phyloP scores from a whole-genome alignment of 1,140 invertebrate species.

The Pseudomyrmex sp. region DNA sequence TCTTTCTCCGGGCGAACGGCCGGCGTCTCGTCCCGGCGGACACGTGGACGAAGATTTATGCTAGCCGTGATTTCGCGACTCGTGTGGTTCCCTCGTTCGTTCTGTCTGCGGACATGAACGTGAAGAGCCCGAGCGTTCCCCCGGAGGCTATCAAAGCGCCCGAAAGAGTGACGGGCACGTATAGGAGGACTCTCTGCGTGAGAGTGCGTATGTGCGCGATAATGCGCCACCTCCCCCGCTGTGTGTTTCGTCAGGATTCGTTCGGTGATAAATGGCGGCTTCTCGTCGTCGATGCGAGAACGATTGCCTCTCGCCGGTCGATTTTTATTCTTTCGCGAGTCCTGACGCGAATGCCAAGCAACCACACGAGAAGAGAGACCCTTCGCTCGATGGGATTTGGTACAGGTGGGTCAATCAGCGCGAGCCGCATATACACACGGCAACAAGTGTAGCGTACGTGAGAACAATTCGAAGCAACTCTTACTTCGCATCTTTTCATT shows the following conservation, averaged over 20 bases:
- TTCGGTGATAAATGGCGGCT: conserved; percentile 56
- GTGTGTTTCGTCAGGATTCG: conserved; percentile 49
- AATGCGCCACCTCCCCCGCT: conserved; percentile 54
- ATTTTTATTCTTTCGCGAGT: conserved; percentile 31
- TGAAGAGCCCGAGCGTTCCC: conserved; percentile 15
- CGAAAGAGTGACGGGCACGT: conserved; percentile 30
- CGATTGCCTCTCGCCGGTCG: conserved; percentile 22
- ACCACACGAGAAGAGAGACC: not conserved
- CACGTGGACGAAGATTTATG: conserved; percentile 59
- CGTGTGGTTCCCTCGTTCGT: conserved; percentile 27
- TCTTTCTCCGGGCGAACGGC: not conserved
- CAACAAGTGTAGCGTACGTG: not conserved
- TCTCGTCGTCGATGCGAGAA: conserved; percentile 40
- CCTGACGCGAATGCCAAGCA: conserved; percentile 7
- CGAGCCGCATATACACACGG: not conserved
- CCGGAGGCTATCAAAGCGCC: conserved; percentile 41
- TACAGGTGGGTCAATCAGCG: not conserved
- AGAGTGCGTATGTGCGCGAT: conserved; percentile 18
- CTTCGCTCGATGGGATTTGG: not conserved
- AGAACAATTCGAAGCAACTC: not conserved
- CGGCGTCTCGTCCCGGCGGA: conserved; percentile 15
- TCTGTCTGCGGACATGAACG: conserved; percentile 41
- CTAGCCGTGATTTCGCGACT: conserved; percentile 39
- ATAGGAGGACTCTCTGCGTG: not conserved
- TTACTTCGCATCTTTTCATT: not conserved